Evolutionary conservation across 2,113 vertebrate genomes (phyloP).

Genomic region (Phaethornis superciliosus): DNA sequence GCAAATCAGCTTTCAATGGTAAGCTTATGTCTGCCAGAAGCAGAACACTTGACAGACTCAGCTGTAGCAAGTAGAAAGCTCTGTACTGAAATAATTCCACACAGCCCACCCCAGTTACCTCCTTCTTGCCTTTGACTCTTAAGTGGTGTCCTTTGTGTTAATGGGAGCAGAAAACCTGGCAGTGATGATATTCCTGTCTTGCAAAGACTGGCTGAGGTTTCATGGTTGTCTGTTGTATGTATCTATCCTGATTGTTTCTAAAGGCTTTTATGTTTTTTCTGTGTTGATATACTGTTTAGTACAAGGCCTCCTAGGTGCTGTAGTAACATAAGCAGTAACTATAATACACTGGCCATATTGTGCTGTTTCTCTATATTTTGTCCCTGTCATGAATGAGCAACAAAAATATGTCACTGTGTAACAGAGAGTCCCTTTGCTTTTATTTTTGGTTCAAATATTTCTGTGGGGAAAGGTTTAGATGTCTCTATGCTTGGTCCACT

Average conservation of each 20-base stretch:
- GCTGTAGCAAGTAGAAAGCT: not conserved
- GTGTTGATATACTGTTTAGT: not conserved
- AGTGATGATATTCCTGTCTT: not conserved
- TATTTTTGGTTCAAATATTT: not conserved
- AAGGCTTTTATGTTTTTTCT: not conserved
- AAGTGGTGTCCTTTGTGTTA: not conserved
- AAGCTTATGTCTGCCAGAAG: not conserved
- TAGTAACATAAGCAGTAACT: not conserved
- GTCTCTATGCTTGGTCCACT: not conserved
- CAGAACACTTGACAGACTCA: not conserved
- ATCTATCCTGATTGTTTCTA: not conserved
- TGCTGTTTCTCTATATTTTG: not conserved
- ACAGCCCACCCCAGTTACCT: not conserved
- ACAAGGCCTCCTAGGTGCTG: not conserved
- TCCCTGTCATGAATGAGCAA: not conserved
- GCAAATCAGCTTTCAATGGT: not conserved
- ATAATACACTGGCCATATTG: not conserved
- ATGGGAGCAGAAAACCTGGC: not conserved
- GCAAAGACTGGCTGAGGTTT: not conserved
- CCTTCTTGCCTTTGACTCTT: not conserved
- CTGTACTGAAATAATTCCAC: not conserved
- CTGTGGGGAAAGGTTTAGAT: rapidly evolving
- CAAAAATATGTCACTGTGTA: not conserved
- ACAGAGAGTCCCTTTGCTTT: not conserved
- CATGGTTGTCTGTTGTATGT: rapidly evolving